These are phyloP conservation scores for Microtus montanus DNA, from an alignment of 2,113 vertebrate species.

Conservation along the genomic window DNA sequence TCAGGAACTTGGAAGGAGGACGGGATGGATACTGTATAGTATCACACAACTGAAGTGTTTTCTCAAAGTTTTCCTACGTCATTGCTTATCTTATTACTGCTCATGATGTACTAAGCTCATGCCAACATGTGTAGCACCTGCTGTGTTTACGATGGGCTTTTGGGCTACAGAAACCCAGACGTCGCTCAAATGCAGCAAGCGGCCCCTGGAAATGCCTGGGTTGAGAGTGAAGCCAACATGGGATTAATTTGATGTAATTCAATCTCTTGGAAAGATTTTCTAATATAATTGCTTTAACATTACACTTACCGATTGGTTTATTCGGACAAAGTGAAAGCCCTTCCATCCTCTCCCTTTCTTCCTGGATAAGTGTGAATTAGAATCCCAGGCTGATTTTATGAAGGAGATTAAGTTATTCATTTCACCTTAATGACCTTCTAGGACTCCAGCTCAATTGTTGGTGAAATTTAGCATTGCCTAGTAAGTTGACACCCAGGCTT, in stretches of 20 bases:
- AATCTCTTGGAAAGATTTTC: slow-evolving; percentile 60
- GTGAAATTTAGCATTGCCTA: slow-evolving; percentile 59
- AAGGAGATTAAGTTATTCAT: slow-evolving; percentile 58
- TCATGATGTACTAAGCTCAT: background rate
- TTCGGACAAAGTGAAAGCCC: slow-evolving; percentile 5
- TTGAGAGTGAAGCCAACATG: slow-evolving; percentile 41
- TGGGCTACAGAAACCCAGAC: slow-evolving; percentile 21
- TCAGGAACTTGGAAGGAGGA: background rate
- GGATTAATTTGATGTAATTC: slow-evolving; percentile 69
- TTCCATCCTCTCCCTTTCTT: background rate
- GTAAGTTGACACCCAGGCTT: slow-evolving; percentile 67
- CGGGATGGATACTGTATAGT: background rate
- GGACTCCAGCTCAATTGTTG: slow-evolving; percentile 38
- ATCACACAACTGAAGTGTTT: slow-evolving; percentile 11
- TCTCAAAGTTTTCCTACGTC: background rate
- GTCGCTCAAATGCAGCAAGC: slow-evolving; percentile 14
- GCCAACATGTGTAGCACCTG: background rate
- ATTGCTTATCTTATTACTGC: slow-evolving; percentile 1
- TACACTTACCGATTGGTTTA: slow-evolving; percentile 65
- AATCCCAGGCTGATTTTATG: slow-evolving; percentile 54
- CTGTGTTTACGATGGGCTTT: background rate
- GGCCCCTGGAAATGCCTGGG: slow-evolving; percentile 25
- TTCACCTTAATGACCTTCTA: slow-evolving; percentile 70
- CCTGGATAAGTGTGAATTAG: slow-evolving; percentile 55
- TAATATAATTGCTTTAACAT: slow-evolving; percentile 57